Percentiles rank a stretch among this genome's conserved stretches.
phyloP scores from a whole-genome alignment of 2,888 invertebrate species.

The Oscheius sp. region DNA sequence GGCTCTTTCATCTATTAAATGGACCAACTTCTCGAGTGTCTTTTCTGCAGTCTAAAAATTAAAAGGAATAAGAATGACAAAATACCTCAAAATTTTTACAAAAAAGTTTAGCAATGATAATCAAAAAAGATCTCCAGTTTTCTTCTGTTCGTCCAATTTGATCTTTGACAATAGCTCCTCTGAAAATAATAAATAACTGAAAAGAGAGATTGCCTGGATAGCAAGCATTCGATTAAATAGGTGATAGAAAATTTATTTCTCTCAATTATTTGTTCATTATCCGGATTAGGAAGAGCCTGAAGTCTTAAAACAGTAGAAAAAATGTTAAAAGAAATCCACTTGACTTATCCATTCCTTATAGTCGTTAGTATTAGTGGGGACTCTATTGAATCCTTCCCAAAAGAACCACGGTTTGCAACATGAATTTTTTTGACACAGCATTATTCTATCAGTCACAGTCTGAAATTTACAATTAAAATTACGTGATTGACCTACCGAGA shows the following conservation, averaged over 20 bases:
- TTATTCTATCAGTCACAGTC: background rate
- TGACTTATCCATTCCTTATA: too few species aligned
- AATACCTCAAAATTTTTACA: background rate
- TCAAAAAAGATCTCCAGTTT: background rate
- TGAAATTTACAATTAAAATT: background rate
- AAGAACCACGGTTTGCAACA: too few species aligned
- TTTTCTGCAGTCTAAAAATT: constrained; percentile 33
- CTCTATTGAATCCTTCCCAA: background rate
- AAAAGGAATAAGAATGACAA: background rate
- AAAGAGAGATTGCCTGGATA: constrained; percentile 37
- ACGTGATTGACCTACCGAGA: background rate
- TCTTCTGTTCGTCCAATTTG: background rate
- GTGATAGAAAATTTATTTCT: constrained; percentile 21
- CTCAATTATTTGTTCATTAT: background rate
- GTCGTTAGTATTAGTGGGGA: background rate
- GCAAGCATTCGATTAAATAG: constrained; percentile 54
- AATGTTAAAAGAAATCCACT: background rate
- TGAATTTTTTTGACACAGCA: too few species aligned
- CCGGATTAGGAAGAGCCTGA: background rate
- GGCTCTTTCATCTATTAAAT: constrained; percentile 43
- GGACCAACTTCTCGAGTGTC: constrained; percentile 41
- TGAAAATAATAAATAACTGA: too few species aligned
- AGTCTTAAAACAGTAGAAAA: background rate
- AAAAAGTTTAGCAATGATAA: background rate
- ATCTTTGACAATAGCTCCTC: background rate